Evolutionary conservation across 2,113 vertebrate genomes (phyloP).

Genomic region (Microcebus griseorufus): DNA sequence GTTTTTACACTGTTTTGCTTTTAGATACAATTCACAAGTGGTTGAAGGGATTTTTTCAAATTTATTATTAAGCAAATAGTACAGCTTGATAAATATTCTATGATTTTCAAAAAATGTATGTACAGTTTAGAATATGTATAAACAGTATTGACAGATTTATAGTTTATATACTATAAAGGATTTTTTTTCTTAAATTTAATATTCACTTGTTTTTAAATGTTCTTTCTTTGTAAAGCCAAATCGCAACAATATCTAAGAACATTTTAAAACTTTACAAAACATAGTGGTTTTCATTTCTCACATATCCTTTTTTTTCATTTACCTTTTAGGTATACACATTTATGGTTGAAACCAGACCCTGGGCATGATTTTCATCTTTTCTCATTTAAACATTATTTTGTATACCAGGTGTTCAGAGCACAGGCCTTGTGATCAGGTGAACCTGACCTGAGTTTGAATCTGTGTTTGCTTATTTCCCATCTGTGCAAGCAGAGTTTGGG

Average conservation of each 20-base stretch:
- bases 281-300: neutral
- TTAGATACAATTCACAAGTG: neutral
- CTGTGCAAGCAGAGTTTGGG: neutral
- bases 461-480: neutral
- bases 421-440: neutral
- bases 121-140: neutral
- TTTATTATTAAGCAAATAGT: conserved; percentile 25
- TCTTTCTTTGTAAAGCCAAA: neutral
- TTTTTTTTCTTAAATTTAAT: neutral
- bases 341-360: neutral
- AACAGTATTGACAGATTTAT: neutral
- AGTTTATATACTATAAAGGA: neutral
- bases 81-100: neutral
- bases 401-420: neutral
- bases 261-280: neutral
- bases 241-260: neutral
- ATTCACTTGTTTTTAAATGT: neutral
- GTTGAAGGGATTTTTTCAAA: neutral
- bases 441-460: neutral
- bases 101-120: neutral
- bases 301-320: neutral
- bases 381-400: neutral
- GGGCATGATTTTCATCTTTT: neutral
- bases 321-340: neutral
- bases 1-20: neutral